phyloP scores from a whole-genome alignment of 2,797 vertebrate species.

The Varecia variegata region DNA sequence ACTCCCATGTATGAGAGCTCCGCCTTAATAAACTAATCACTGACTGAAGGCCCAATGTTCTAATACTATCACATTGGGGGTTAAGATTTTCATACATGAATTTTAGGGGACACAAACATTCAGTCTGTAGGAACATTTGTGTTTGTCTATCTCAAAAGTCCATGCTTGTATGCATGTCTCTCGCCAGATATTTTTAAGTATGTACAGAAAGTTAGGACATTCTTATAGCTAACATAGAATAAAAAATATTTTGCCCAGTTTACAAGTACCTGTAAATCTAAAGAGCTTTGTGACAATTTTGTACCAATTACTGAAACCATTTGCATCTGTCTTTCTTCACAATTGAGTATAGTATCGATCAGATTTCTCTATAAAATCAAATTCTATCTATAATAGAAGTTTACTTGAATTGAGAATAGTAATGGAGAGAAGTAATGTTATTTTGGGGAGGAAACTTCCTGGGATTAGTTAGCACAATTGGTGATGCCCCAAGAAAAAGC shows the following conservation, averaged over 20 bases:
- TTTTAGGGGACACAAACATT: neutral
- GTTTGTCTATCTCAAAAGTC: neutral
- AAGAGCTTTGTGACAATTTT: neutral
- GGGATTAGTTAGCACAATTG: neutral
- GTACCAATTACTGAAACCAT: neutral
- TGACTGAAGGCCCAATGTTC: neutral
- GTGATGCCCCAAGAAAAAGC: neutral
- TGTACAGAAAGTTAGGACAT: neutral
- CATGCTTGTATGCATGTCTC: neutral
- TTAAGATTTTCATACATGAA: neutral
- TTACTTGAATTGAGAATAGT: neutral
- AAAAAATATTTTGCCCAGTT: neutral
- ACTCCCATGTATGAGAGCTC: neutral
- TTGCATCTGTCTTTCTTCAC: neutral
- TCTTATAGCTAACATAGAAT: neutral
- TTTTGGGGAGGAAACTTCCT: neutral
- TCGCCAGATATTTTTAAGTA: neutral
- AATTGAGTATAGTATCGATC: neutral
- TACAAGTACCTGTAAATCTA: neutral
- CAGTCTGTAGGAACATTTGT: neutral
- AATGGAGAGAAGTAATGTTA: neutral
- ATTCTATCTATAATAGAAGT: neutral
- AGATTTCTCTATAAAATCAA: neutral
- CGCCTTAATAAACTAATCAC: neutral
- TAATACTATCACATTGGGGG: neutral